phyloP scores from a whole-genome alignment of 2,113 vertebrate species.

The Heterotilapia buettikoferi region DNA sequence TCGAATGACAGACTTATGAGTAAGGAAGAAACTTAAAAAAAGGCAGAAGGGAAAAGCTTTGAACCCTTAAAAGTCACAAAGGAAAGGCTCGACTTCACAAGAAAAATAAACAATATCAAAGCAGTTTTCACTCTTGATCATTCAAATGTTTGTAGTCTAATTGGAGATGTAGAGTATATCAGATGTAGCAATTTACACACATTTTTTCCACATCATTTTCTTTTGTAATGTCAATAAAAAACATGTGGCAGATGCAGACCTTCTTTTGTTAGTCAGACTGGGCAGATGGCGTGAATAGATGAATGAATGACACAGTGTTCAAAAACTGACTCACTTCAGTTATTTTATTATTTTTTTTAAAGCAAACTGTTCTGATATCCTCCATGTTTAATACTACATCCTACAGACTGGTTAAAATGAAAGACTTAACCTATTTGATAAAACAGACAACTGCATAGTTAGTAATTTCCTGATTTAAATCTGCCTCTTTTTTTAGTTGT shows the following conservation, averaged over 20 bases:
- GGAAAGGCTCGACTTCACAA: too few relatives aligned
- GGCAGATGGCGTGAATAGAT: not conserved
- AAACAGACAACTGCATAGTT: not conserved
- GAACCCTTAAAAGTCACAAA: not conserved
- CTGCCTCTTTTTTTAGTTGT: not conserved
- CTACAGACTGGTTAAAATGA: not conserved
- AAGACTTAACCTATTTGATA: not conserved
- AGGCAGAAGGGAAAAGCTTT: not conserved
- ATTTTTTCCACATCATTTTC: not conserved
- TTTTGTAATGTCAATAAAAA: not conserved
- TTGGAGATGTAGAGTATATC: not conserved
- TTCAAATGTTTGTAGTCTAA: not conserved
- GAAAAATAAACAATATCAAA: not conserved
- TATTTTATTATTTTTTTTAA: rapidly evolving
- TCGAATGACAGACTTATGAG: not conserved
- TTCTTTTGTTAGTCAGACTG: not conserved
- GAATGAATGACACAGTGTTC: not conserved
- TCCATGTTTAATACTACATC: not conserved
- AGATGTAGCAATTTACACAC: not conserved
- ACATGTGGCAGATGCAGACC: not conserved
- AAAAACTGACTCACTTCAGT: not conserved
- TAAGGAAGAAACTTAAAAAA: not conserved
- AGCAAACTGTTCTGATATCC: not conserved
- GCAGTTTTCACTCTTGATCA: not conserved
- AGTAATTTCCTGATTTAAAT: not conserved